These are phyloP conservation scores for Melanotaenia parkinsoni DNA, from an alignment of 2,797 vertebrate genomes.

Conservation along the genomic window DNA sequence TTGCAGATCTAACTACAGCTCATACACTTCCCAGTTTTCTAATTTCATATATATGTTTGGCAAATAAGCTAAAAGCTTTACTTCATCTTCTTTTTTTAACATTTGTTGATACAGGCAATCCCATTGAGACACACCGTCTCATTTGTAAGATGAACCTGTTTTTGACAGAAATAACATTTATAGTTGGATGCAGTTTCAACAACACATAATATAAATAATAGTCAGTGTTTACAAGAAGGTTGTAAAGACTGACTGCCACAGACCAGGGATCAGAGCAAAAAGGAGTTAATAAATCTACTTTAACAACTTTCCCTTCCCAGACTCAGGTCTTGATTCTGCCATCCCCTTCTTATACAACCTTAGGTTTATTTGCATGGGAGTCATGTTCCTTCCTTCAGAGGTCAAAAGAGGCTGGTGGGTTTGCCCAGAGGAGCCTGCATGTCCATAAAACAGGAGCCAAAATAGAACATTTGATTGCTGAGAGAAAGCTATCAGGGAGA, in stretches of 20 bases:
- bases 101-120: no score
- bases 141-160: no score
- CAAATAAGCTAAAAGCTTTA: no score
- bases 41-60: no score
- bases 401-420: conserved; percentile 14
- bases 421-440: conserved; percentile 19
- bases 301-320: not conserved
- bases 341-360: conserved; percentile 3
- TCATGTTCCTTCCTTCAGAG: conserved; percentile 9
- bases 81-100: no score
- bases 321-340: not conserved
- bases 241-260: not conserved
- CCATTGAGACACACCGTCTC: no score
- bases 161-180: no score
- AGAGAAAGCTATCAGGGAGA: conserved; percentile 22
- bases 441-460: conserved; percentile 17
- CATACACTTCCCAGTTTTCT: no score
- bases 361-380: not conserved
- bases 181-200: no score
- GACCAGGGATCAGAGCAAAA: no score
- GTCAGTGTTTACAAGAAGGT: not conserved
- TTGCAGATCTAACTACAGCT: no score
- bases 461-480: conserved; percentile 56
- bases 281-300: not conserved
- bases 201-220: no score